Evolutionary conservation across 2,888 invertebrate species (phyloP).

Genomic region (Eulithis prunata): DNA sequence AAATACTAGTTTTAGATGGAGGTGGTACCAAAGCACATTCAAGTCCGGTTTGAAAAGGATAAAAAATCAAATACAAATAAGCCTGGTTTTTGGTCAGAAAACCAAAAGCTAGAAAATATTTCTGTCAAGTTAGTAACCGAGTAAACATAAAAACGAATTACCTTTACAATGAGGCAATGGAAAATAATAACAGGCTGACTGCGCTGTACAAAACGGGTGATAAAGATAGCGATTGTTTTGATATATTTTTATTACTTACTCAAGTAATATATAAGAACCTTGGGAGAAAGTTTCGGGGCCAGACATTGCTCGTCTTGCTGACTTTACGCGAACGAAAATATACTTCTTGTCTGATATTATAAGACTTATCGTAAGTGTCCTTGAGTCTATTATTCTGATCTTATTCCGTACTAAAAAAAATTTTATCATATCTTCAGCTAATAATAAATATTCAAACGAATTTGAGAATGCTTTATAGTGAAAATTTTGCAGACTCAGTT

Average conservation of each 20-base stretch:
- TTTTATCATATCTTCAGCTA: too few relatives aligned
- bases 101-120: background rate
- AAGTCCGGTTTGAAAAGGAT: too few relatives aligned
- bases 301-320: background rate
- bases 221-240: conserved; percentile 26
- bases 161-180: conserved; percentile 21
- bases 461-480: too few relatives aligned
- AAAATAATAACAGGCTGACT: conserved; percentile 25
- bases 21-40: too few relatives aligned
- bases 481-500: too few relatives aligned
- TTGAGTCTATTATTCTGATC: too few relatives aligned
- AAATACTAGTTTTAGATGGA: too few relatives aligned
- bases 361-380: too few relatives aligned
- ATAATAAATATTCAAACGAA: too few relatives aligned
- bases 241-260: conserved; percentile 27
- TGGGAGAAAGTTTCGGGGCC: conserved; percentile 11
- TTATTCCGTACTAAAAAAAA: too few relatives aligned
- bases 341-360: too few relatives aligned
- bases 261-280: conserved; percentile 7
- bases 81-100: background rate
- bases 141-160: conserved; percentile 18
- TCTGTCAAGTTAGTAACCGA: background rate
- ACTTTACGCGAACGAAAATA: background rate
- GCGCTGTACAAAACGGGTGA: conserved; percentile 10
- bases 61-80: too few relatives aligned